Percentiles rank a stretch among this genome's conserved stretches.
Conservation (phyloP, 1,140 invertebrate genomes). For the Drosophila simulans region DNA sequence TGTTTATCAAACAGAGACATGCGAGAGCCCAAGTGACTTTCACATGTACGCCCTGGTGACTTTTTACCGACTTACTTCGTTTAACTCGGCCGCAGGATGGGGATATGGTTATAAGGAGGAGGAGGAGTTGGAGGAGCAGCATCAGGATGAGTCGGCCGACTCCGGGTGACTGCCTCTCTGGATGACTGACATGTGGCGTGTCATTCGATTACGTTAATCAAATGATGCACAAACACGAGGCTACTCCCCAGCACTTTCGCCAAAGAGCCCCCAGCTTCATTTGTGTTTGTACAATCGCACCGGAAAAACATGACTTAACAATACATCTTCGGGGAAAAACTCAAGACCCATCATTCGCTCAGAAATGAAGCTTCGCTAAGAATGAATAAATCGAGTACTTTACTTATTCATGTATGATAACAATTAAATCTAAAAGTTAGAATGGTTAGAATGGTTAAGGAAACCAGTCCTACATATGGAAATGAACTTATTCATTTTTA, state of each 20-base stretch:
- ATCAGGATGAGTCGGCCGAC: conserved; percentile 19
- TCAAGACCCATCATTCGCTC: conserved; percentile 18
- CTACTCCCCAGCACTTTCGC: background rate
- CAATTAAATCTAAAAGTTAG: too few relatives aligned
- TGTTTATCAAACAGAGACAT: conserved; percentile 71
- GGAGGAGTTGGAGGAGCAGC: background rate
- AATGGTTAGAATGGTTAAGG: too few relatives aligned
- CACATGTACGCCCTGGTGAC: conserved; percentile 59
- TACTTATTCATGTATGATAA: too few relatives aligned
- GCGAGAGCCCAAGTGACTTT: conserved; percentile 48
- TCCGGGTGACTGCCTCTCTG: conserved; percentile 35
- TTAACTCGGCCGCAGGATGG: conserved; percentile 51
- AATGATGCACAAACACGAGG: conserved; percentile 77
- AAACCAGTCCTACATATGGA: too few relatives aligned
- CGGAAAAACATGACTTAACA: conserved; percentile 39
- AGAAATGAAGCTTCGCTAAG: background rate
- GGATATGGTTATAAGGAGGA: background rate
- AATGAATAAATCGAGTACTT: background rate
- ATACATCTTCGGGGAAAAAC: conserved; percentile 11
- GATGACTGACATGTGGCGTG: conserved; percentile 58
- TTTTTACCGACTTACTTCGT: conserved; percentile 71
- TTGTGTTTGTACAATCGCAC: conserved; percentile 41
- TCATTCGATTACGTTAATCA: conserved; percentile 82
- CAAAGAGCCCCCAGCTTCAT: background rate
- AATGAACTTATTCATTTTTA: background rate